These are phyloP conservation scores for Poeciliopsis turrubarensis DNA, from an alignment of 2,113 vertebrate species.

Conservation along the genomic window DNA sequence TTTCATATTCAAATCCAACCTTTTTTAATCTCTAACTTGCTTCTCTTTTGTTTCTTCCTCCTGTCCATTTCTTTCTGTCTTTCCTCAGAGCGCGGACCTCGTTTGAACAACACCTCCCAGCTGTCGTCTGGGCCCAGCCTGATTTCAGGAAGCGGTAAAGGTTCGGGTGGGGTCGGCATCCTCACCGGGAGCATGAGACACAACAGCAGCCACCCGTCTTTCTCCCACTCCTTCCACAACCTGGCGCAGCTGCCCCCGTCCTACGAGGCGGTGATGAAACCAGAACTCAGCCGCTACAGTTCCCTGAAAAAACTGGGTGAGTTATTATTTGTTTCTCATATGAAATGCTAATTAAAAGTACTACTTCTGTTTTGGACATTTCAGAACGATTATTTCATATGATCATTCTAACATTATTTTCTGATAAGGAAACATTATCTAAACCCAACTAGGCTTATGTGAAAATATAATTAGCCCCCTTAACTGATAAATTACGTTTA, in stretches of 20 bases:
- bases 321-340: slow-evolving; percentile 24
- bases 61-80: neutral
- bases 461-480: no score
- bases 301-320: slow-evolving; percentile 91
- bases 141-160: slow-evolving; percentile 64
- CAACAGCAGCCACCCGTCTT: slow-evolving; percentile 81
- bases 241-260: slow-evolving; percentile 90
- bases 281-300: slow-evolving; percentile 87
- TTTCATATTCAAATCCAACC: neutral
- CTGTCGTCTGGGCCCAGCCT: slow-evolving; percentile 76
- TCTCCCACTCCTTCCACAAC: slow-evolving; percentile 92
- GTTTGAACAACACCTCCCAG: slow-evolving; percentile 81
- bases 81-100: slow-evolving; percentile 73
- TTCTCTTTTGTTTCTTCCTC: neutral
- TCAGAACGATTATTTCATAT: no score
- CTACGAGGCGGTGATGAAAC: slow-evolving; percentile 85
- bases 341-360: no score
- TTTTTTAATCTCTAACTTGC: neutral
- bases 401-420: no score
- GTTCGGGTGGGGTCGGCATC: slow-evolving; percentile 13
- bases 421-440: no score
- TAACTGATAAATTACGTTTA: no score
- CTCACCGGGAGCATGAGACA: slow-evolving; percentile 74
- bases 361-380: no score
- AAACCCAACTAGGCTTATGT: no score